Evolutionary conservation across 2,888 invertebrate genomes (phyloP).

Genomic region (Sinhomidia bicolor): DNA sequence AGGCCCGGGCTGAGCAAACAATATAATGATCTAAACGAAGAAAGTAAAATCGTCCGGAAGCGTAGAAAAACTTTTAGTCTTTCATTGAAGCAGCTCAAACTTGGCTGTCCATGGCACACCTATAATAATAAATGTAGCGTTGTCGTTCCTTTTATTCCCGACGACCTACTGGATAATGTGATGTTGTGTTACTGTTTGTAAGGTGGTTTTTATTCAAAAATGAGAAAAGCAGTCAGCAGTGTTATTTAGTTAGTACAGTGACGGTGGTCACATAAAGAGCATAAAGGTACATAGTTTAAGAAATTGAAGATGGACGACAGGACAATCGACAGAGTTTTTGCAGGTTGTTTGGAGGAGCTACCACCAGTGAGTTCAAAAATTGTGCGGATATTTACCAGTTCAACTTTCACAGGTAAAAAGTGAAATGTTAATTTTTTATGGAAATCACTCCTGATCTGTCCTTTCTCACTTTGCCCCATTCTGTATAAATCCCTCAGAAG

Average conservation of each 20-base stretch:
- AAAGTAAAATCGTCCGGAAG: conserved; percentile 54
- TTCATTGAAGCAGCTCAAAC: conserved; percentile 30
- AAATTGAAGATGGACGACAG: conserved; percentile 91
- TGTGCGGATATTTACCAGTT: conserved; percentile 98
- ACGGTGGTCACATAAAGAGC: too few relatives aligned
- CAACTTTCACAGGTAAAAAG: conserved; percentile 95
- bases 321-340: conserved; percentile 94
- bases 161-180: too few relatives aligned
- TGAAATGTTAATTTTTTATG: too few relatives aligned
- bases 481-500: neutral
- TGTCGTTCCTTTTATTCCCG: too few relatives aligned
- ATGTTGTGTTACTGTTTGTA: too few relatives aligned
- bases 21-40: neutral
- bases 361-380: conserved; percentile 99
- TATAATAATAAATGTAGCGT: too few relatives aligned
- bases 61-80: conserved; percentile 41
- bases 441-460: too few relatives aligned
- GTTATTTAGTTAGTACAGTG: too few relatives aligned
- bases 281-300: too few relatives aligned
- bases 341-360: conserved; percentile 92
- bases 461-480: neutral
- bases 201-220: too few relatives aligned
- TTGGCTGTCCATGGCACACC: neutral
- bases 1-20: too few relatives aligned
- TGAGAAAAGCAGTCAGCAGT: too few relatives aligned